phyloP scores from a whole-genome alignment of 2,888 invertebrate genomes.

The Dryobotodes eremita region DNA sequence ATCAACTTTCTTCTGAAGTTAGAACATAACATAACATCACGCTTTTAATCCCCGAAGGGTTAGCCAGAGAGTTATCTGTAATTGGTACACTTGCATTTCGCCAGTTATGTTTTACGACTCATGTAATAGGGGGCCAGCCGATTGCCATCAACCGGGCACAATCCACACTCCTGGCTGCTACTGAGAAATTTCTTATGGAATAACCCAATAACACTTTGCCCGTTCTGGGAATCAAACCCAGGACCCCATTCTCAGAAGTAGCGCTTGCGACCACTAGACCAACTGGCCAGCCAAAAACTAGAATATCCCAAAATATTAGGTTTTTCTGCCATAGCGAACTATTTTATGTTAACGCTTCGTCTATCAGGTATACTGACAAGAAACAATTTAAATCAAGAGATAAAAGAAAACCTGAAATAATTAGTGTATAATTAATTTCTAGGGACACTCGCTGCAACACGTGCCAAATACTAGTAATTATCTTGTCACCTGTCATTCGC shows the following conservation, averaged over 20 bases:
- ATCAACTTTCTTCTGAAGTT: not conserved
- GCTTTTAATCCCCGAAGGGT: not conserved
- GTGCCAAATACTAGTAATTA: conserved; percentile 60
- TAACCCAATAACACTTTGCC: not conserved
- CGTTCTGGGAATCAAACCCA: not conserved
- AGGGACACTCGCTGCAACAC: conserved; percentile 10
- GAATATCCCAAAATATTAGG: not conserved
- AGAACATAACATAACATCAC: not conserved
- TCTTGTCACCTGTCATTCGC: conserved; percentile 52
- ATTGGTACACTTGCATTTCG: not conserved
- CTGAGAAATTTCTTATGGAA: not conserved
- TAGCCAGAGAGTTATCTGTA: not conserved
- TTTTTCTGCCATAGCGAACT: not conserved
- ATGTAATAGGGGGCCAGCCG: not conserved
- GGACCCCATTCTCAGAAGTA: not conserved
- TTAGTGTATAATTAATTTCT: conserved; percentile 22
- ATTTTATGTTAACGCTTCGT: not conserved
- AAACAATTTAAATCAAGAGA: not conserved
- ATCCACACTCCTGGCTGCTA: not conserved
- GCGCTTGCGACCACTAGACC: not conserved
- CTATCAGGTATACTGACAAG: not conserved
- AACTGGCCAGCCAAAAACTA: not conserved
- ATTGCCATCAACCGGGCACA: not conserved
- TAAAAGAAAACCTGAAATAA: conserved; percentile 1
- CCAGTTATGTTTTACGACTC: too few species aligned